Conservation (phyloP, 2,797 vertebrate species). For the Lagocephalus sceleratus region DNA sequence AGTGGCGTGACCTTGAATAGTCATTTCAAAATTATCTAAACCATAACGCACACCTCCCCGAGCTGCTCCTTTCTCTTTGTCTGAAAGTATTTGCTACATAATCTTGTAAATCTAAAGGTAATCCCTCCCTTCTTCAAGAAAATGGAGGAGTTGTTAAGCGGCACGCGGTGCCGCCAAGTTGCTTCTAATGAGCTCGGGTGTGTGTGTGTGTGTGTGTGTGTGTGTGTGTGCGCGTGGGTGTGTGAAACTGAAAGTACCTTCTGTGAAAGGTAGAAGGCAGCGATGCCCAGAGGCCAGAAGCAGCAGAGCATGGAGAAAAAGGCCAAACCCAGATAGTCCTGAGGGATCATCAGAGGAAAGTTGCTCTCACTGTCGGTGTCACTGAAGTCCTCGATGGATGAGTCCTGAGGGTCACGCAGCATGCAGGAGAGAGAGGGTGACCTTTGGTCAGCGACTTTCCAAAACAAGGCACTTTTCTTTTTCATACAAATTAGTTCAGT, state of each 20-base stretch:
- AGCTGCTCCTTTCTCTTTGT: not conserved
- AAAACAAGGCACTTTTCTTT: not conserved
- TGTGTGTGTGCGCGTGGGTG: constrained; percentile 7
- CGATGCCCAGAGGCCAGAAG: constrained; percentile 91
- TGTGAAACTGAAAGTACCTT: constrained; percentile 73
- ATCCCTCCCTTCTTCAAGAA: constrained; percentile 30
- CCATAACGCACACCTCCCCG: too few species aligned
- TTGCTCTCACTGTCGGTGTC: constrained; percentile 81
- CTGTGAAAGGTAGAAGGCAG: constrained; percentile 88
- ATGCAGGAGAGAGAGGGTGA: not conserved
- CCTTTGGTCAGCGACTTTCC: constrained; percentile 1
- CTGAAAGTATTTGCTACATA: constrained; percentile 12
- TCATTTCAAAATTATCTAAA: too few species aligned
- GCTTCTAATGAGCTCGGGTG: constrained; percentile 25
- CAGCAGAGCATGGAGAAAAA: constrained; percentile 93
- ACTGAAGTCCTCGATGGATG: constrained; percentile 82
- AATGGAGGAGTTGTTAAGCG: constrained; percentile 19
- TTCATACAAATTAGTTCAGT: not conserved
- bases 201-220: constrained; percentile 1
- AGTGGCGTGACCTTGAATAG: too few species aligned
- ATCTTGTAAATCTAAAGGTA: constrained; percentile 43
- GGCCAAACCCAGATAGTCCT: constrained; percentile 86
- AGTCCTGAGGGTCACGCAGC: constrained; percentile 70
- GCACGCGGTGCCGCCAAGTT: constrained; percentile 29
- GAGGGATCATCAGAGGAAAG: constrained; percentile 84